phyloP scores from a whole-genome alignment of 2,888 invertebrate genomes.

The Melangyna quadrimaculata region DNA sequence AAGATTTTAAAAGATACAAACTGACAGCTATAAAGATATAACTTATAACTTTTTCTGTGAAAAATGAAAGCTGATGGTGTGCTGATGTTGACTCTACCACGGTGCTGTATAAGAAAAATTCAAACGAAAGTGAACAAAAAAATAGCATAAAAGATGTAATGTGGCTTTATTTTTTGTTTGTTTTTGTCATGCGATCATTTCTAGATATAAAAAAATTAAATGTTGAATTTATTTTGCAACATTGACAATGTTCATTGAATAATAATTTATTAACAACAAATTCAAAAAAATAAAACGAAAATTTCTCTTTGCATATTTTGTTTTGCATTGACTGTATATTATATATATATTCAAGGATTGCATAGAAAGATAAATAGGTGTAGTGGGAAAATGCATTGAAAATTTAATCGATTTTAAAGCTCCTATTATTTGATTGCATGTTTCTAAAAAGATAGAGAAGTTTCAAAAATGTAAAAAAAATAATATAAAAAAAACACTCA shows the following conservation, averaged over 20 bases:
- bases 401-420: neutral
- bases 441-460: neutral
- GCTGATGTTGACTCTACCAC: neutral
- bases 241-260: neutral
- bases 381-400: neutral
- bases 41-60: constrained; percentile 1
- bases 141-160: constrained; percentile 1
- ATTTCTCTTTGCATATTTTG: neutral
- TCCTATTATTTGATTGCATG: neutral
- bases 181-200: constrained; percentile 2
- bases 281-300: neutral
- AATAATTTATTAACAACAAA: neutral
- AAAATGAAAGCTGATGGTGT: constrained; percentile 46
- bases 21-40: neutral
- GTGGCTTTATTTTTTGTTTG: neutral
- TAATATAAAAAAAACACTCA: neutral
- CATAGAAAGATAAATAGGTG: neutral
- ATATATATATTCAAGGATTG: neutral
- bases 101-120: neutral
- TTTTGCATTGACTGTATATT: neutral
- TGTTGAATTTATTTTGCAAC: neutral
- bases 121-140: constrained; percentile 49
- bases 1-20: constrained; percentile 6
- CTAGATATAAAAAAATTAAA: neutral
- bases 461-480: neutral